Percentiles rank a stretch among this genome's conserved stretches.
Conservation (phyloP, 92 coral and sea anemone genomes). For the Micromussa lordhowensis region DNA sequence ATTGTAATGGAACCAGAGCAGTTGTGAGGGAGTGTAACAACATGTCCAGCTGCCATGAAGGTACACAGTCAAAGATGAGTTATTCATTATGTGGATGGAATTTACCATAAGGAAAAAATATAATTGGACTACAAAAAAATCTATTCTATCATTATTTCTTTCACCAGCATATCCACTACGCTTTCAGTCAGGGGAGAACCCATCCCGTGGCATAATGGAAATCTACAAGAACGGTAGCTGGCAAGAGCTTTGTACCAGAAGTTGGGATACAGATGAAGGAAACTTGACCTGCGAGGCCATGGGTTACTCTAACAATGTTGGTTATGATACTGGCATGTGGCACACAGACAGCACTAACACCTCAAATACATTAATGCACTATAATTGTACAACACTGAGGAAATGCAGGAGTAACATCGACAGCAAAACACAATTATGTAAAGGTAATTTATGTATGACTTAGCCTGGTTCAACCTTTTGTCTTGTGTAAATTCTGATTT, state of each 20-base stretch:
- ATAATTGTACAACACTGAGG: not conserved
- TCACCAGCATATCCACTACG: not conserved
- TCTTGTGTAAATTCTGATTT: not conserved
- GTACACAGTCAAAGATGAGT: not conserved
- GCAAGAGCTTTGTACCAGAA: not conserved
- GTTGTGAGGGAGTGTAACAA: constrained; percentile 38
- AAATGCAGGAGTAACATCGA: not conserved
- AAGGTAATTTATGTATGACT: not conserved
- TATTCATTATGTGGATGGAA: not conserved
- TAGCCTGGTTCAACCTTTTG: not conserved
- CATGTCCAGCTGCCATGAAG: constrained; percentile 3
- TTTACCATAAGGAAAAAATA: too few species aligned
- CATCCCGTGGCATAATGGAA: not conserved
- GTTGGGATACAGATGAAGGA: not conserved
- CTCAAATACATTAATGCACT: not conserved
- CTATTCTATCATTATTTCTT: not conserved
- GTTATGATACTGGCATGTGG: not conserved
- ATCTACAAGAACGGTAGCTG: not conserved
- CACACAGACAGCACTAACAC: not conserved
- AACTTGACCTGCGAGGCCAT: not conserved
- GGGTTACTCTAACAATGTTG: not conserved
- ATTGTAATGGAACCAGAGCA: constrained; percentile 34
- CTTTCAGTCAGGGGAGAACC: not conserved
- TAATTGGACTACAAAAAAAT: too few species aligned
- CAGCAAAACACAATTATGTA: not conserved